Conservation (phyloP, 2,113 vertebrate genomes). For the Bucco capensis region DNA sequence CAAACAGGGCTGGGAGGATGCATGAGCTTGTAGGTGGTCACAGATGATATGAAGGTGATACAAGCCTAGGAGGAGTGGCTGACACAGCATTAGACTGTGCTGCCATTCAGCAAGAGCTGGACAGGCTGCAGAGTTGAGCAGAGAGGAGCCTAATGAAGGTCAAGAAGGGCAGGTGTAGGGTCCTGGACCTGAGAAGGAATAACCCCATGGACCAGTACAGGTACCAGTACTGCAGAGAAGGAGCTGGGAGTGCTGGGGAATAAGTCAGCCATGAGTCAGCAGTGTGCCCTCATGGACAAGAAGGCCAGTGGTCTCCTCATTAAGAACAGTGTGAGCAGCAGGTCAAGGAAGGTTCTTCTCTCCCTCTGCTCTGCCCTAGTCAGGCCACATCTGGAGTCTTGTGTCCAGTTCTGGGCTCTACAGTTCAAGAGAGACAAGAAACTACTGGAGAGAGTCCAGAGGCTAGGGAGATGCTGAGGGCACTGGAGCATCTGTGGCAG, state of each 20-base stretch:
- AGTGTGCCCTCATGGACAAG: neutral
- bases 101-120: neutral
- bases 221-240: neutral
- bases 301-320: neutral
- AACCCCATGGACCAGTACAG: neutral
- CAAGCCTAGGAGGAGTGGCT: neutral
- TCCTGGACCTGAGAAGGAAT: neutral
- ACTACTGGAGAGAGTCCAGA: too few species aligned
- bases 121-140: neutral
- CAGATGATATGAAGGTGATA: neutral
- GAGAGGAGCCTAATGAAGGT: neutral
- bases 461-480: neutral
- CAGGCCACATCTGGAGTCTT: neutral
- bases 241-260: neutral
- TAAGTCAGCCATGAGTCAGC: neutral
- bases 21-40: fast-evolving
- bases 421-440: neutral
- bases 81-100: neutral
- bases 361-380: neutral
- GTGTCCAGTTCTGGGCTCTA: neutral
- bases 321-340: neutral
- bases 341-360: neutral
- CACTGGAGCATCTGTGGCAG: too few species aligned
- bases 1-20: fast-evolving
- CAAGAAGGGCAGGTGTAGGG: neutral